Conservation (phyloP, 2,113 vertebrate genomes). For the Cryptomyrus ogoouensis region DNA sequence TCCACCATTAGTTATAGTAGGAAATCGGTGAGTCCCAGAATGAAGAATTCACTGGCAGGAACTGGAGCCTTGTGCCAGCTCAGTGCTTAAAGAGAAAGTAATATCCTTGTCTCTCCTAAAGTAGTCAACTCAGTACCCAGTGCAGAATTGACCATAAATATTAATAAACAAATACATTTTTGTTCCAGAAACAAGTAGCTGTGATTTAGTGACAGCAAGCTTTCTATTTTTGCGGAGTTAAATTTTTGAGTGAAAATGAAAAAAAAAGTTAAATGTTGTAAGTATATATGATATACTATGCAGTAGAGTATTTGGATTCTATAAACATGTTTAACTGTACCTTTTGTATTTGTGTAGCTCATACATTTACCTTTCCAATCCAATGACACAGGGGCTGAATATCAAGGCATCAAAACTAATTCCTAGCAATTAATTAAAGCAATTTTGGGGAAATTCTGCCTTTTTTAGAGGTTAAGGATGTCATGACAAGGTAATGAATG, state of each 20-base stretch:
- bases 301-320: not conserved
- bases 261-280: not conserved
- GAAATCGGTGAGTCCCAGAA: slow-evolving; percentile 50
- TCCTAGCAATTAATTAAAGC: too few species aligned
- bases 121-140: not conserved
- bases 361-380: not conserved
- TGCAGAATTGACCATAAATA: not conserved
- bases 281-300: not conserved
- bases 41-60: slow-evolving; percentile 49
- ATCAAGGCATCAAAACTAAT: not conserved
- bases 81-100: not conserved
- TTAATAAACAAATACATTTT: not conserved
- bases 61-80: slow-evolving; percentile 27
- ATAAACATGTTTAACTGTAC: not conserved
- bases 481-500: not conserved
- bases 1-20: slow-evolving; percentile 41
- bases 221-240: not conserved
- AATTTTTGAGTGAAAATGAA: not conserved
- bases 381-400: not conserved
- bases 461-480: not conserved
- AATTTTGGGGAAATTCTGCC: not conserved
- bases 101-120: not conserved
- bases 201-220: not conserved
- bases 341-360: not conserved
- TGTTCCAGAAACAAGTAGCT: slow-evolving; percentile 33